Percentiles rank a stretch among this genome's conserved stretches.
Conservation (phyloP, 1,140 invertebrate genomes). For the Pararge aegeria region DNA sequence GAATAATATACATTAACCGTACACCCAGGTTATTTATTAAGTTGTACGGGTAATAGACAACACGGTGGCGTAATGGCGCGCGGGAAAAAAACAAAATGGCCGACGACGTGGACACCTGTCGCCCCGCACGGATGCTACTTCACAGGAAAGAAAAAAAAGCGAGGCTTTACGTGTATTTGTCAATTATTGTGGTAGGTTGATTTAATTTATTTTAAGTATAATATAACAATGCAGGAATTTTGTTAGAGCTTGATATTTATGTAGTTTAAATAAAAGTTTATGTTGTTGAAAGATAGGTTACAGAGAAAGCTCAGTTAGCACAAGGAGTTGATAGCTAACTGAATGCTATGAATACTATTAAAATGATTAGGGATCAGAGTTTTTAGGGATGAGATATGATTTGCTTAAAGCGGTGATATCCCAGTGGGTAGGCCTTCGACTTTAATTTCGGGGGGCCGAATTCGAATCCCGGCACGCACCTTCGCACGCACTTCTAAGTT, state of each 20-base stretch:
- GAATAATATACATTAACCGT: conserved; percentile 31
- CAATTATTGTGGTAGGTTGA: conserved; percentile 3
- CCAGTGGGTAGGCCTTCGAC: no score
- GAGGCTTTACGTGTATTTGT: conserved; percentile 21
- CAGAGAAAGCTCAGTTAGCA: no score
- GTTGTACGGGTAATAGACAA: conserved; percentile 26
- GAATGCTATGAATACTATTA: no score
- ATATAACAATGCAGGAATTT: neutral
- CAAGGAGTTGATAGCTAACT: no score
- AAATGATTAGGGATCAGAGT: no score
- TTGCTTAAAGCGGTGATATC: no score
- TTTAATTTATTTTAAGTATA: conserved; percentile 3
- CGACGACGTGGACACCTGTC: conserved; percentile 27
- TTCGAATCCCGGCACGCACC: no score
- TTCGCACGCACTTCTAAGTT: no score
- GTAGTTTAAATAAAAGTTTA: neutral
- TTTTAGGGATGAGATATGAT: no score
- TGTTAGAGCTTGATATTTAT: neutral
- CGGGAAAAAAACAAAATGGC: conserved; percentile 26
- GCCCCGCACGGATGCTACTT: conserved; percentile 25
- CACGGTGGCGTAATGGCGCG: conserved; percentile 24
- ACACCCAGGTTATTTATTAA: conserved; percentile 28
- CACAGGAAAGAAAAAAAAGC: conserved; percentile 5
- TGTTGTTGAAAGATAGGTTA: neutral
- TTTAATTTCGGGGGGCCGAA: no score